A percentile compares a stretch with the other conserved stretches of the same genome.
Conservation (phyloP, 2,113 vertebrate species). For the Ascaphus truei region DNA sequence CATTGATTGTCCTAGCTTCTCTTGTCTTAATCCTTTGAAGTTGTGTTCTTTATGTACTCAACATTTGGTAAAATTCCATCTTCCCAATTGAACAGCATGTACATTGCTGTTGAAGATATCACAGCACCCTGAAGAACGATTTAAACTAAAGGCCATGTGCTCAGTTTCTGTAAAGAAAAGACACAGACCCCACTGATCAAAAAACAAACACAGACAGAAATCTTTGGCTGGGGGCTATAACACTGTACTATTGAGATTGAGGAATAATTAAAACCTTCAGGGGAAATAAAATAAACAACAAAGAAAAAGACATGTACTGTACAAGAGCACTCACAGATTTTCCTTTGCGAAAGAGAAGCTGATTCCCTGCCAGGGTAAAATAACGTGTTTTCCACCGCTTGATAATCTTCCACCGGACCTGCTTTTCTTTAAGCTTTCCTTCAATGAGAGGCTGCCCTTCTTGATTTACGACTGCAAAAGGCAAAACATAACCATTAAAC, state of each 20-base stretch:
- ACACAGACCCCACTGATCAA: slow-evolving; percentile 6
- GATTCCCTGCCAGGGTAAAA: slow-evolving; percentile 91
- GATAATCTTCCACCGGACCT: slow-evolving; percentile 95
- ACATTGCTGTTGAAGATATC: not conserved
- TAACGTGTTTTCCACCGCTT: slow-evolving; percentile 96
- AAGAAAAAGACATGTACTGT: not conserved
- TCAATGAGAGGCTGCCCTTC: slow-evolving; percentile 93
- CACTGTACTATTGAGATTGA: not conserved
- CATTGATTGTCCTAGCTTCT: too few species aligned
- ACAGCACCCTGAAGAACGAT: slow-evolving; percentile 6
- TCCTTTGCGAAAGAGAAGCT: slow-evolving; percentile 87
- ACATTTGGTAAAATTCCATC: slow-evolving; percentile 8
- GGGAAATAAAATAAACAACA: slow-evolving; percentile 18
- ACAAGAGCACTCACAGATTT: slow-evolving; percentile 78
- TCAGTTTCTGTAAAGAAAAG: slow-evolving; percentile 7
- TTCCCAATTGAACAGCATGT: slow-evolving; percentile 15
- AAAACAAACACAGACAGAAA: slow-evolving; percentile 19
- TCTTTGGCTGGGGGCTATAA: not conserved
- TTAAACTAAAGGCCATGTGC: slow-evolving; percentile 1
- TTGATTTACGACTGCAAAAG: slow-evolving; percentile 78
- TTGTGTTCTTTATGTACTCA: too few species aligned
- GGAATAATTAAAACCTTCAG: slow-evolving; percentile 16
- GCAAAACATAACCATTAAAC: not conserved
- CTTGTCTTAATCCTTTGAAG: too few species aligned
- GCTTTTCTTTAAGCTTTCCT: slow-evolving; percentile 94